Evolutionary conservation across 1,140 invertebrate species (phyloP).

Genomic region (Lepidurus packardi): DNA sequence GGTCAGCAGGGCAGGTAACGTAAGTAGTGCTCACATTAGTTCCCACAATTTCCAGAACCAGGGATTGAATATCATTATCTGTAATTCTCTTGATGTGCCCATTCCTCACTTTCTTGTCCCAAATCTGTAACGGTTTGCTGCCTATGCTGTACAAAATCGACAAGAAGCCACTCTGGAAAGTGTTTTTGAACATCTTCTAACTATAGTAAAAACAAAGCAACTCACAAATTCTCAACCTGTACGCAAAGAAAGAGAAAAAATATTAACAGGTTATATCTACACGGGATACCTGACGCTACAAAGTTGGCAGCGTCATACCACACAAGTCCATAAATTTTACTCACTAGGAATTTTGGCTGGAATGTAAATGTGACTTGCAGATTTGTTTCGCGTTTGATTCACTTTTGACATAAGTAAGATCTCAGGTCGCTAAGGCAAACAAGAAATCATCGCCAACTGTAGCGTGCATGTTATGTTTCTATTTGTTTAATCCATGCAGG

Average conservation of each 20-base stretch:
- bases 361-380: no score
- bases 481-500: no score
- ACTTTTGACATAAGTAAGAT: no score
- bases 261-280: no score
- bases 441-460: no score
- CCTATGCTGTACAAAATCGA: conserved; percentile 99
- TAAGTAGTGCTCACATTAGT: conserved; percentile 98
- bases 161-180: conserved; percentile 97
- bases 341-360: no score
- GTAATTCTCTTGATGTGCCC: conserved; percentile 99
- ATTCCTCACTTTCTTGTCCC: conserved; percentile 99
- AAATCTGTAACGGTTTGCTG: conserved; percentile 97
- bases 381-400: no score
- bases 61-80: conserved; percentile 98
- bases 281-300: no score
- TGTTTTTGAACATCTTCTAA: conserved; percentile 93
- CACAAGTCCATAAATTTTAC: no score
- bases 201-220: neutral
- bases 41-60: conserved; percentile 97
- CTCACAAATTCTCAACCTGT: neutral
- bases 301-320: no score
- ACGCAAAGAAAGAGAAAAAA: neutral
- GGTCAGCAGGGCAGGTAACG: conserved; percentile 97
- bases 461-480: no score
- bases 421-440: no score